Evolutionary conservation across 2,888 invertebrate genomes (phyloP), one percentile per base, ranked within the genome.

Genomic region (Cylloceria caligata): DNA sequence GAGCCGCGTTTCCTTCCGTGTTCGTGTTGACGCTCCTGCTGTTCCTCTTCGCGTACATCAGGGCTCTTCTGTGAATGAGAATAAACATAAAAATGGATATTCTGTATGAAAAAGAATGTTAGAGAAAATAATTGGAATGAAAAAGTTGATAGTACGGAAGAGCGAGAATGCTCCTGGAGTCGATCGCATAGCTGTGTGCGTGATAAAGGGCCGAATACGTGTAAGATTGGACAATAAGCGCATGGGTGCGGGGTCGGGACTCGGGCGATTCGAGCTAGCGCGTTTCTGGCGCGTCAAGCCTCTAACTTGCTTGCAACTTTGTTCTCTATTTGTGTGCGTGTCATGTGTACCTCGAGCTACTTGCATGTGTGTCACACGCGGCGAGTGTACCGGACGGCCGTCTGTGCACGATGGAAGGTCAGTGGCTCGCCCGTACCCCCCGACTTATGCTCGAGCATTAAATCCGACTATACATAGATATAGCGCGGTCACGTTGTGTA

Each of bases 381-480:
- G 62, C 52, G 64, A 77, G 45, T 52, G 81, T 60, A 72, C 71
- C 73, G 55, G 55, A 62, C 60, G 65, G 67, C 49, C 75, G 71
- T 80, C 73, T 75, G 80, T 64, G 80, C 76, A 65, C 77, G 74
- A 83, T 80, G 79, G 82, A 75, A 85, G 81, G 84, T 85, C 85
- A 86, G 86, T 85, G 81, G 84, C 85, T 85, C 77, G 83, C 49
- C 64, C 71, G 75, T 79, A 81, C 74, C 57, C n/a, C 62, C 39
- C 64, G 57, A 67, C 75, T 68, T 69, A 62, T 47, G 49, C 77
- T 52, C 62, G 75, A 76, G 68, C 75, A 65, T 75, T 75, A 75
- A 75, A 75, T 65, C 62, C 65, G 55, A 24, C 68, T 68, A 76
- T 76, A 68, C 45, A 68, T 47, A 68, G 21, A 47, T 57, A 67